A percentile compares a stretch with the other conserved stretches of the same genome.
Evolutionary conservation across 2,888 invertebrate genomes (phyloP).

Genomic region (Argynnis bischoffii): DNA sequence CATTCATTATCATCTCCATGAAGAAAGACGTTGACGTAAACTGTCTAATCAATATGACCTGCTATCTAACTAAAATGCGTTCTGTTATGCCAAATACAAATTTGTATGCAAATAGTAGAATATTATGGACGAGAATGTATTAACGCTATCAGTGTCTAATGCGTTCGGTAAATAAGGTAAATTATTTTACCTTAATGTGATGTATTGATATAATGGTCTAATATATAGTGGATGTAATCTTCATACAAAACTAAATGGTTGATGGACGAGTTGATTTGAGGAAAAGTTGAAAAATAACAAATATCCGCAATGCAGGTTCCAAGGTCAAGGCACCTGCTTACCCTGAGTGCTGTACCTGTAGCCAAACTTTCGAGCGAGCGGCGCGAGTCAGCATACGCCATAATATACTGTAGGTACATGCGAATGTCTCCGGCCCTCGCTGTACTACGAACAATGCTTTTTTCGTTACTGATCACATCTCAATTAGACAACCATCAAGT

Average conservation of each 20-base stretch:
- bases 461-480: background rate
- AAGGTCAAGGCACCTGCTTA: conserved; percentile 73
- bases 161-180: too few relatives aligned
- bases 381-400: conserved; percentile 44
- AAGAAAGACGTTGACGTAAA: conserved; percentile 46
- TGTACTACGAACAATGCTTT: background rate
- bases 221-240: conserved; percentile 1
- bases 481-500: too few relatives aligned
- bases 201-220: too few relatives aligned
- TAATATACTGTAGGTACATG: conserved; percentile 17
- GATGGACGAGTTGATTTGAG: conserved; percentile 49
- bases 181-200: too few relatives aligned
- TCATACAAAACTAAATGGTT: conserved; percentile 9
- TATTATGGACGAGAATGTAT: background rate
- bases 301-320: conserved; percentile 67
- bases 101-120: conserved; percentile 11
- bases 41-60: conserved; percentile 45
- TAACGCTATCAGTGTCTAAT: too few relatives aligned
- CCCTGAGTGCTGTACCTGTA: conserved; percentile 64
- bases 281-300: conserved; percentile 67
- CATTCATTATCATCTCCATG: conserved; percentile 59
- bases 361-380: conserved; percentile 69
- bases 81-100: conserved; percentile 30
- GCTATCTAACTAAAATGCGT: conserved; percentile 40
- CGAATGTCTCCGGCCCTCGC: background rate